These are phyloP conservation scores for Elaeidobius kamerunicus DNA, from an alignment of 2,888 invertebrate species.

Conservation along the genomic window DNA sequence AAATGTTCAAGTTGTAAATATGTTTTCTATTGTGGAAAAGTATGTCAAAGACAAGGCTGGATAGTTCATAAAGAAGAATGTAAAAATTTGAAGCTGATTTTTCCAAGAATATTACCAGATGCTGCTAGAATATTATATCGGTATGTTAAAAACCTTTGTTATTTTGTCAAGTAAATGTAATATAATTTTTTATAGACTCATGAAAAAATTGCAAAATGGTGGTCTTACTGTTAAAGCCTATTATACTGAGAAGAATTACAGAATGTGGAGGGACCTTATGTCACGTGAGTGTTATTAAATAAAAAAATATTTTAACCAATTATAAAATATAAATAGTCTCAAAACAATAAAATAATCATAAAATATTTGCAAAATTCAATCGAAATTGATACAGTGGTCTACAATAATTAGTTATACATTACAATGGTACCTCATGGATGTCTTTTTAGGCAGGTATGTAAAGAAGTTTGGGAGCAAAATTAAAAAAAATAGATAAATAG, in stretches of 20 bases:
- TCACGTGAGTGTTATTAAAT: slow-evolving; percentile 68
- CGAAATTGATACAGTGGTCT: too few species aligned
- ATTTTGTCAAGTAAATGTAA: neutral
- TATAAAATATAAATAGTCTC: too few species aligned
- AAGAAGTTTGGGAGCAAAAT: too few species aligned
- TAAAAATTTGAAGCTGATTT: slow-evolving; percentile 65
- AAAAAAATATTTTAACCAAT: too few species aligned
- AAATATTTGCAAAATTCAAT: too few species aligned
- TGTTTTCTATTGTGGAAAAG: slow-evolving; percentile 76
- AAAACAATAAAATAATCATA: too few species aligned
- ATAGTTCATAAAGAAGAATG: slow-evolving; percentile 81
- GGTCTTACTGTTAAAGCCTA: slow-evolving; percentile 65
- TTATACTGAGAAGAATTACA: slow-evolving; percentile 65
- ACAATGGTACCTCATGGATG: too few species aligned
- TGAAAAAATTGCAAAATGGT: slow-evolving; percentile 66
- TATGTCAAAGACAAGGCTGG: slow-evolving; percentile 84
- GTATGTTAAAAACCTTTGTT: neutral
- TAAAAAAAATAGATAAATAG: too few species aligned
- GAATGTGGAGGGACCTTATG: slow-evolving; percentile 85
- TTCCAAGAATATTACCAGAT: slow-evolving; percentile 75
- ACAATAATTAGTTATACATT: too few species aligned
- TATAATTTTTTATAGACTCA: slow-evolving; percentile 52
- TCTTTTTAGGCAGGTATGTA: too few species aligned
- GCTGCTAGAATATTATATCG: slow-evolving; percentile 68
- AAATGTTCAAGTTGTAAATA: slow-evolving; percentile 84